These are phyloP conservation scores for Opisthograptis luteolata DNA, from an alignment of 2,888 invertebrate genomes.

Conservation along the genomic window DNA sequence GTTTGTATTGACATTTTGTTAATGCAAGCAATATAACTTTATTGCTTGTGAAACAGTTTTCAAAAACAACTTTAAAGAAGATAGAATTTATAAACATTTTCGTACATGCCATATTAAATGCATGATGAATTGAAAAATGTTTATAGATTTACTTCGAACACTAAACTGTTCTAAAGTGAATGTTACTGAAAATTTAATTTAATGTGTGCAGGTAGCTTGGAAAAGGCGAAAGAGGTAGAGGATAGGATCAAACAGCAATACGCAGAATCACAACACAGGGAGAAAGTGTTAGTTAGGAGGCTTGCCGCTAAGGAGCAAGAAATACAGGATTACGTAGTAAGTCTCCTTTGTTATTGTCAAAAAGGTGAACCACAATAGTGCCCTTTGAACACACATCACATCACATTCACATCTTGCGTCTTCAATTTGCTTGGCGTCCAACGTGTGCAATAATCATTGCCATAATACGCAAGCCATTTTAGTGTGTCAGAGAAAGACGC, in stretches of 20 bases:
- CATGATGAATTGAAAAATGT: neutral
- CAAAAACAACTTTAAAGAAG: neutral
- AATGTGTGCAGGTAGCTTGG: slow-evolving; percentile 86
- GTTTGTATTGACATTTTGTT: slow-evolving; percentile 1
- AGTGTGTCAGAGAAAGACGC: too few relatives aligned
- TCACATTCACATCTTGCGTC: neutral
- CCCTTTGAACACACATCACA: too few relatives aligned
- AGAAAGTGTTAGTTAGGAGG: slow-evolving; percentile 95
- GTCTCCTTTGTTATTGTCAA: slow-evolving; percentile 51
- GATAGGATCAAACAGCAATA: slow-evolving; percentile 92
- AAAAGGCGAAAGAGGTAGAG: slow-evolving; percentile 90
- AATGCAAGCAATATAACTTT: neutral
- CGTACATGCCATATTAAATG: neutral
- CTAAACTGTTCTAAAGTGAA: neutral
- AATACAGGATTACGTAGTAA: slow-evolving; percentile 97
- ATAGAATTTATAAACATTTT: neutral
- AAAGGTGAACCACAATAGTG: too few relatives aligned
- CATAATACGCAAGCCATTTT: too few relatives aligned
- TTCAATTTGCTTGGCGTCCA: too few relatives aligned
- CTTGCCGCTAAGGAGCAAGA: slow-evolving; percentile 98
- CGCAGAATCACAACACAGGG: slow-evolving; percentile 94
- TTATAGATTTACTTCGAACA: neutral
- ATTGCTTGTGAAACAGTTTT: neutral
- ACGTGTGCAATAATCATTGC: too few relatives aligned
- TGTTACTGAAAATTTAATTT: slow-evolving; percentile 38